phyloP scores from a whole-genome alignment of 2,113 vertebrate genomes.

The Otolemur garnettii region DNA sequence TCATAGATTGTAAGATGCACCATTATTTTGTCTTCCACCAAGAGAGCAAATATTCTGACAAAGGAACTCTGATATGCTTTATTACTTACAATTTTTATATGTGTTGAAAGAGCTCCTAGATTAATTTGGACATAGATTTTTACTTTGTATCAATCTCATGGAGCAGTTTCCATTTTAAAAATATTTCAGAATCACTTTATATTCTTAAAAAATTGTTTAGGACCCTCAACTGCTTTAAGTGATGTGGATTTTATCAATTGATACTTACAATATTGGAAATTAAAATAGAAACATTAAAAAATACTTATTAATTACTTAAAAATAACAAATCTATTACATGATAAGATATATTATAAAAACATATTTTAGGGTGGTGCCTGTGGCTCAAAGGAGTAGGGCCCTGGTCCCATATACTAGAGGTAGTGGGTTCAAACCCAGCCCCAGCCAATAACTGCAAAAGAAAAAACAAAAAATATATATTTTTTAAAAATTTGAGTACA shows the following conservation, averaged over 20 bases:
- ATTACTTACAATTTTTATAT: background rate
- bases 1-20: background rate
- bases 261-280: background rate
- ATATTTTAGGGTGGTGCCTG: too few species aligned
- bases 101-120: background rate
- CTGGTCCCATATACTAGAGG: too few species aligned
- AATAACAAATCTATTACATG: background rate
- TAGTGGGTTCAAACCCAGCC: too few species aligned
- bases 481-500: background rate
- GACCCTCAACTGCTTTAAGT: background rate
- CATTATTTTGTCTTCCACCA: background rate
- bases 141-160: background rate
- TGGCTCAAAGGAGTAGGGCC: too few species aligned
- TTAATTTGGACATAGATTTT: background rate
- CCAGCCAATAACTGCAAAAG: too few species aligned
- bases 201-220: slow-evolving; percentile 28
- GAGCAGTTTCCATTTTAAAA: background rate
- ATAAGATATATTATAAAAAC: background rate
- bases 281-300: background rate
- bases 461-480: background rate
- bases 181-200: background rate
- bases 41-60: background rate
- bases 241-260: background rate
- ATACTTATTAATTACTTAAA: background rate
- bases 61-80: background rate